A percentile compares a stretch with the other conserved stretches of the same genome.
phyloP scores from a whole-genome alignment of 2,113 vertebrate genomes.

The Microcebus griseorufus region DNA sequence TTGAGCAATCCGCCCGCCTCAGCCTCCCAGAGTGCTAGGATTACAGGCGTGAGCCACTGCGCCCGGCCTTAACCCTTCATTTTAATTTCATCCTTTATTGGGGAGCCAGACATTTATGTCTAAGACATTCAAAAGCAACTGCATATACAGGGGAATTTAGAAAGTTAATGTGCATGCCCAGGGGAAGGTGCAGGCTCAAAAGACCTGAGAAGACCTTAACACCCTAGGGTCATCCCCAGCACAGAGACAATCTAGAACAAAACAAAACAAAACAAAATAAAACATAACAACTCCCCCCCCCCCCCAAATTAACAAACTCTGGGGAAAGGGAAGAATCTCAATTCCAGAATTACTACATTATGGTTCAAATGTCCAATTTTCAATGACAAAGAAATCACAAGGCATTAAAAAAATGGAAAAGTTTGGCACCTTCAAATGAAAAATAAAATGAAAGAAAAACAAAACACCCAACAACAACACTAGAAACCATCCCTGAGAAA shows the following conservation, averaged over 20 bases:
- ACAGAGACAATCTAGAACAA: neutral
- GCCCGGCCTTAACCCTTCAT: too few species aligned
- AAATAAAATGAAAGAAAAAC: neutral
- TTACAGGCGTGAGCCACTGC: too few species aligned
- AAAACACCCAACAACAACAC: too few species aligned
- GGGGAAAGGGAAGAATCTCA: neutral
- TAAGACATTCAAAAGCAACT: neutral
- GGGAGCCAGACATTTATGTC: neutral
- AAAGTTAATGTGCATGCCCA: neutral
- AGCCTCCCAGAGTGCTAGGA: too few species aligned
- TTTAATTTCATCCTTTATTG: neutral
- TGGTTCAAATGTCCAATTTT: neutral
- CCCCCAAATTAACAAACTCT: neutral
- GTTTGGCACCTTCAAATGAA: neutral
- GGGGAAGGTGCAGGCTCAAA: neutral
- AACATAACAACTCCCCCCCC: too few species aligned
- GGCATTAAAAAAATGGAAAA: neutral
- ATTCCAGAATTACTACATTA: neutral
- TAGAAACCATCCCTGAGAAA: neutral
- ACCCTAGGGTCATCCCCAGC: neutral
- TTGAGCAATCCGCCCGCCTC: too few species aligned
- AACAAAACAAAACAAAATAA: neutral
- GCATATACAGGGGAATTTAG: neutral
- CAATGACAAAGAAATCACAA: neutral
- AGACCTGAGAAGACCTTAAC: neutral